Percentiles rank a stretch among this genome's conserved stretches.
Evolutionary conservation across 30 jellyfish, hydroid and myxozoan genomes (phyloP).

Genomic region (Catostylus mosaicus): DNA sequence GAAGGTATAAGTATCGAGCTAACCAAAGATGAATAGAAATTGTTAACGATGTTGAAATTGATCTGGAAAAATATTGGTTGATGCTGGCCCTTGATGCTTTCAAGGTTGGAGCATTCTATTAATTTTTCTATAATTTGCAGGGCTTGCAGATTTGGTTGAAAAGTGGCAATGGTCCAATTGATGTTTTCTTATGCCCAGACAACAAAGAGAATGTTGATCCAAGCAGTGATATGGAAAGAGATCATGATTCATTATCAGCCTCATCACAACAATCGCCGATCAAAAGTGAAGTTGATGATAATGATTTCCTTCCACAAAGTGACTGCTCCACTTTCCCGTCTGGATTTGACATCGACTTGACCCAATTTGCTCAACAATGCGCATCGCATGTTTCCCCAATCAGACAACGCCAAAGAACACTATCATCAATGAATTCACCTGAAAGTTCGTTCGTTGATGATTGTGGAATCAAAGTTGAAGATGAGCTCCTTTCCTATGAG

Average conservation of each 20-base stretch:
- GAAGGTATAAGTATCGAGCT: too few relatives aligned
- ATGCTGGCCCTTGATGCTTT: too few relatives aligned
- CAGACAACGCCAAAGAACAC: slow-evolving; percentile 60
- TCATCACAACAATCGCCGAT: slow-evolving; percentile 79
- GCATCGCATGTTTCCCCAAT: slow-evolving; percentile 27
- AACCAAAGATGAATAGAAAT: too few relatives aligned
- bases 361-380: slow-evolving; percentile 24
- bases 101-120: too few relatives aligned
- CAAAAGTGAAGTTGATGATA: slow-evolving; percentile 51
- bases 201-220: slow-evolving; percentile 88
- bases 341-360: slow-evolving; percentile 56
- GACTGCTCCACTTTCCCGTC: slow-evolving; percentile 59
- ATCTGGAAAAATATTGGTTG: too few relatives aligned
- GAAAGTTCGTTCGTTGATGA: slow-evolving; percentile 55
- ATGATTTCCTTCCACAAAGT: slow-evolving; percentile 31
- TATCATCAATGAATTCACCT: slow-evolving; percentile 83
- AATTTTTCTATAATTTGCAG: too few relatives aligned
- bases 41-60: too few relatives aligned
- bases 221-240: slow-evolving; percentile 33
- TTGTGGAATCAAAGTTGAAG: slow-evolving; percentile 39
- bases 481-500: slow-evolving; percentile 64
- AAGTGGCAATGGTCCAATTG: slow-evolving; percentile 96
- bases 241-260: slow-evolving; percentile 54
- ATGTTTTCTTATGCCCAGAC: slow-evolving; percentile 94
- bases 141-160: slow-evolving; percentile 94